Evolutionary conservation across 2,888 invertebrate genomes (phyloP).

Genomic region (Nemotelus nigrinus): DNA sequence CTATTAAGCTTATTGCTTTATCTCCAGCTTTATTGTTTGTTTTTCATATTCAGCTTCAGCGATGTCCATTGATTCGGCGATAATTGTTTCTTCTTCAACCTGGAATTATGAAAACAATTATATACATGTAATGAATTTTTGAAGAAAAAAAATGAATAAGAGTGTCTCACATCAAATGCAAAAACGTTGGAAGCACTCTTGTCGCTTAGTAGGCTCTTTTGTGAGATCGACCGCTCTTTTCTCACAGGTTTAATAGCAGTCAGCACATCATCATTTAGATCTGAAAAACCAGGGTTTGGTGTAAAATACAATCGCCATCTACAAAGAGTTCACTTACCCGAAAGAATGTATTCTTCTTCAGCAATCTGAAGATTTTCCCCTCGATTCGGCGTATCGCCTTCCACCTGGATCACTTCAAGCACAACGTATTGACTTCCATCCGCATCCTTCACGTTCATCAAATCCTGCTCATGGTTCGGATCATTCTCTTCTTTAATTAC

Average conservation of each 20-base stretch:
- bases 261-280: slow-evolving; percentile 65
- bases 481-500: slow-evolving; percentile 61
- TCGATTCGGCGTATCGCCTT: slow-evolving; percentile 69
- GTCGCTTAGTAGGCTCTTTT: slow-evolving; percentile 53
- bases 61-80: slow-evolving; percentile 3
- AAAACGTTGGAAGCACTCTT: slow-evolving; percentile 73
- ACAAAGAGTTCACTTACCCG: slow-evolving; percentile 52
- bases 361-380: slow-evolving; percentile 18
- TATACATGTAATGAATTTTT: background rate
- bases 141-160: background rate
- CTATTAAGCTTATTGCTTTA: background rate
- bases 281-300: slow-evolving; percentile 54
- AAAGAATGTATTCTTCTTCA: slow-evolving; percentile 63
- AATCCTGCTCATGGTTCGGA: slow-evolving; percentile 55
- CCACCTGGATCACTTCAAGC: slow-evolving; percentile 85
- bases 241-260: slow-evolving; percentile 63
- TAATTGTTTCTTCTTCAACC: slow-evolving; percentile 20
- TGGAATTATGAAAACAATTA: background rate
- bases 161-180: slow-evolving; percentile 77
- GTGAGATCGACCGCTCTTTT: slow-evolving; percentile 52
- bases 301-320: slow-evolving; percentile 26
- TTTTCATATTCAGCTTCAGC: slow-evolving; percentile 2
- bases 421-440: slow-evolving; percentile 89
- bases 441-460: slow-evolving; percentile 75
- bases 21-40: slow-evolving; percentile 20